Evolutionary conservation across 2,888 invertebrate genomes (phyloP).

Genomic region (Caenorhabditis afra): DNA sequence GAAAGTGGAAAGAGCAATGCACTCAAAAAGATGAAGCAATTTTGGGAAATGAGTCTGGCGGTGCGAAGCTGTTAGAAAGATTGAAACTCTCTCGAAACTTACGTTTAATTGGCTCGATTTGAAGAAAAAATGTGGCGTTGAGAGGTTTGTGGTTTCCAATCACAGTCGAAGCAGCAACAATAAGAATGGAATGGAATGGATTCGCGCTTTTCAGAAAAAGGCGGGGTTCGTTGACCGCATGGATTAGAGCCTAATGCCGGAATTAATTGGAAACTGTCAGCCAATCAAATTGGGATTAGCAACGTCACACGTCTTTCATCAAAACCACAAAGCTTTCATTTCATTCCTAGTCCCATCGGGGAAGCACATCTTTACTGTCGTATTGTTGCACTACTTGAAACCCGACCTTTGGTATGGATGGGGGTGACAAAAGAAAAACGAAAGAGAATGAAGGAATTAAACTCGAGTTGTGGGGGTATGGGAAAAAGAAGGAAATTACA

Average conservation of each 20-base stretch:
- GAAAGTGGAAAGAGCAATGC: background rate
- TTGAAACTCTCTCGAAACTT: conserved; percentile 12
- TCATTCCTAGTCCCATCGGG: too few relatives aligned
- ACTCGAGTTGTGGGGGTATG: conserved; percentile 12
- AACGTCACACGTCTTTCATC: conserved; percentile 24
- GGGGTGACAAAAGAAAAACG: conserved; percentile 1
- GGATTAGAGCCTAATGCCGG: conserved; percentile 45
- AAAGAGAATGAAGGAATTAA: conserved; percentile 12
- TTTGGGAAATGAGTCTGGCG: too few relatives aligned
- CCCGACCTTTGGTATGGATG: conserved; percentile 16
- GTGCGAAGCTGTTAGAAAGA: background rate
- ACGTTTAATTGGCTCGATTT: conserved; percentile 22
- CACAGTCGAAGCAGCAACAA: too few relatives aligned
- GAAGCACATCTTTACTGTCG: background rate
- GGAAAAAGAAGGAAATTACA: conserved; percentile 26
- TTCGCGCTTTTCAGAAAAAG: conserved; percentile 4
- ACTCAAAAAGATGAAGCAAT: background rate
- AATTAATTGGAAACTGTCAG: conserved; percentile 39
- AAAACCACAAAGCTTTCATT: conserved; percentile 8
- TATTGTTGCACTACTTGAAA: background rate
- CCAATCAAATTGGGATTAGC: conserved; percentile 32
- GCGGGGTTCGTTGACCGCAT: conserved; percentile 38
- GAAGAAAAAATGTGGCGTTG: background rate
- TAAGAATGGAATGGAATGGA: too few relatives aligned
- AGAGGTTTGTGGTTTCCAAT: too few relatives aligned